Conservation (phyloP, 2,888 invertebrate genomes). For the Suillia variegata region DNA sequence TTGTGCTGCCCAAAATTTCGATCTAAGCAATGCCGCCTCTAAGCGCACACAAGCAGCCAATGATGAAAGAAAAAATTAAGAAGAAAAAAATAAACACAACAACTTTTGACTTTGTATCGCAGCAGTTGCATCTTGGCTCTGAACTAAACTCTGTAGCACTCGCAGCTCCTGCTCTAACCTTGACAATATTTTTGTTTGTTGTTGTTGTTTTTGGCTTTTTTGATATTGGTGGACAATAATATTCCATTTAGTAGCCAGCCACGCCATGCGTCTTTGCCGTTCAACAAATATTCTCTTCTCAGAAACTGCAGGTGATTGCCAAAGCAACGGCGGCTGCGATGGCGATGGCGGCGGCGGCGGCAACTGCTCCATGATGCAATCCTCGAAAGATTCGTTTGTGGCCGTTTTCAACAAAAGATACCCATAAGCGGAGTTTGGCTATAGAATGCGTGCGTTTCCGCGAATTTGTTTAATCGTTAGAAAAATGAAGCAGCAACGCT, state of each 20-base stretch:
- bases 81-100: background rate
- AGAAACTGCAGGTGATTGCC: slow-evolving; percentile 57
- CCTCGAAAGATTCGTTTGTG: background rate
- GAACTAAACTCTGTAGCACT: background rate
- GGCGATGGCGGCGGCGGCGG: no score
- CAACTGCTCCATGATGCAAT: slow-evolving; percentile 25
- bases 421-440: background rate
- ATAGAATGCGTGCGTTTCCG: slow-evolving; percentile 53
- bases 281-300: no score
- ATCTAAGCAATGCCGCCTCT: slow-evolving; percentile 18
- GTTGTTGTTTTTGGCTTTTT: no score
- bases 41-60: background rate
- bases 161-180: slow-evolving; percentile 5
- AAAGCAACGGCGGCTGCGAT: no score
- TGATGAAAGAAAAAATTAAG: background rate
- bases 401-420: background rate
- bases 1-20: slow-evolving; percentile 42
- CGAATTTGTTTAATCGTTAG: slow-evolving; percentile 61
- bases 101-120: background rate
- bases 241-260: background rate
- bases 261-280: slow-evolving; percentile 7
- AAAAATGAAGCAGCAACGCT: slow-evolving; percentile 43
- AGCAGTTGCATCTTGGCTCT: background rate
- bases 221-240: background rate
- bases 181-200: slow-evolving; percentile 17